Conservation (phyloP, 2,113 vertebrate genomes). For the Argyrosomus japonicus region DNA sequence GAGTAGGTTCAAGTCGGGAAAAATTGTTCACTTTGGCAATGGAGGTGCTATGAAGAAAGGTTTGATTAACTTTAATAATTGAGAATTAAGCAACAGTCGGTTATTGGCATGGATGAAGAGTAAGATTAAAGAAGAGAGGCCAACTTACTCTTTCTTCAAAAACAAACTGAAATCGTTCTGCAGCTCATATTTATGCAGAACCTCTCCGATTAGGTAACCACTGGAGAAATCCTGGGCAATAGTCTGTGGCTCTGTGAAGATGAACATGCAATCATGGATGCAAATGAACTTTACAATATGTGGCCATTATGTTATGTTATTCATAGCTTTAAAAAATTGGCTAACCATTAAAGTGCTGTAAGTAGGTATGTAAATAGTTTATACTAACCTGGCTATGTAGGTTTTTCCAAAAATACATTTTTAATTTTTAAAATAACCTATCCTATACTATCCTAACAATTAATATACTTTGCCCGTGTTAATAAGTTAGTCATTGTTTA, state of each 20-base stretch:
- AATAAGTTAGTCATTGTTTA: neutral
- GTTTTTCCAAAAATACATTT: neutral
- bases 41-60: slow-evolving; percentile 79
- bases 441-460: neutral
- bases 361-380: neutral
- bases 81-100: neutral
- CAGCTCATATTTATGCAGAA: slow-evolving; percentile 91
- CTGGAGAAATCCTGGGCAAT: slow-evolving; percentile 90
- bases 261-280: neutral
- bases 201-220: slow-evolving; percentile 94
- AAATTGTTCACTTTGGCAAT: slow-evolving; percentile 92
- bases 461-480: neutral
- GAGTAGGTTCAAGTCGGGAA: slow-evolving; percentile 89
- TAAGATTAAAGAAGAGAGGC: neutral
- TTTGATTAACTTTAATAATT: neutral
- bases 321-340: neutral
- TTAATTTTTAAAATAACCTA: neutral
- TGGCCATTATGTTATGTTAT: neutral
- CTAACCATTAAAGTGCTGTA: neutral
- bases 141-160: slow-evolving; percentile 90
- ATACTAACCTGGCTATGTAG: neutral
- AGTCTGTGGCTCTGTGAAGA: slow-evolving; percentile 85
- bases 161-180: slow-evolving; percentile 93
- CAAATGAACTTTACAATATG: neutral
- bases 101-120: neutral